These are phyloP conservation scores for Pteropus alecto DNA, from an alignment of 2,113 vertebrate species.

Conservation along the genomic window DNA sequence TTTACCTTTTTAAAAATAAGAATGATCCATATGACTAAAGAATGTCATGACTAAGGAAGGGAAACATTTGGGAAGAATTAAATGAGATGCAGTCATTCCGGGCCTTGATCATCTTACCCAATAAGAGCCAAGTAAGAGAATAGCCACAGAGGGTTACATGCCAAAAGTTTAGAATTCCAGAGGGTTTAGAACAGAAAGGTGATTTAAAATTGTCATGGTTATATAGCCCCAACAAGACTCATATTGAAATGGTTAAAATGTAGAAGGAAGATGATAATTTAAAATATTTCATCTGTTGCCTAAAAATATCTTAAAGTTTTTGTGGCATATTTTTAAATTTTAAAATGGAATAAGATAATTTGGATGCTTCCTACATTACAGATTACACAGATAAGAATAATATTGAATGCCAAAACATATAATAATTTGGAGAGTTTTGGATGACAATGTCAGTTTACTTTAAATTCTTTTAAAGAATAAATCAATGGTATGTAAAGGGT, in stretches of 20 bases:
- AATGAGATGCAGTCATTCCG: conserved; percentile 25
- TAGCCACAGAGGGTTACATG: background rate
- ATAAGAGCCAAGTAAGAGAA: conserved; percentile 53
- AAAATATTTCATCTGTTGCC: background rate
- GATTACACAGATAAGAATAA: background rate
- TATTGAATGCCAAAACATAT: background rate
- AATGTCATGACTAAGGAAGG: conserved; percentile 55
- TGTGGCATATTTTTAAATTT: background rate
- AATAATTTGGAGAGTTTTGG: background rate
- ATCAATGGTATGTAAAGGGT: background rate
- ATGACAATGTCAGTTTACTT: background rate
- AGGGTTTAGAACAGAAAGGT: conserved; percentile 23
- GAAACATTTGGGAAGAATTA: conserved; percentile 58
- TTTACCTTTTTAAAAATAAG: conserved; percentile 68
- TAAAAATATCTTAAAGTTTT: background rate
- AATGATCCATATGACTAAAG: conserved; percentile 51
- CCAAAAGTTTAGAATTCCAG: conserved; percentile 29
- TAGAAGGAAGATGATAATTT: background rate
- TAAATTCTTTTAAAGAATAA: conserved; percentile 7
- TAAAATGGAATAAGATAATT: background rate
- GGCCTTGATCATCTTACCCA: conserved; percentile 37
- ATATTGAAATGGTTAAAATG: background rate
- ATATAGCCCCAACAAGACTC: background rate
- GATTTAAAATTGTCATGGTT: conserved; percentile 3
- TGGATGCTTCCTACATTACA: background rate